Percentiles rank a stretch among this genome's conserved stretches.
phyloP scores from a whole-genome alignment of 2,113 vertebrate species.

The Heterochromis multidens region DNA sequence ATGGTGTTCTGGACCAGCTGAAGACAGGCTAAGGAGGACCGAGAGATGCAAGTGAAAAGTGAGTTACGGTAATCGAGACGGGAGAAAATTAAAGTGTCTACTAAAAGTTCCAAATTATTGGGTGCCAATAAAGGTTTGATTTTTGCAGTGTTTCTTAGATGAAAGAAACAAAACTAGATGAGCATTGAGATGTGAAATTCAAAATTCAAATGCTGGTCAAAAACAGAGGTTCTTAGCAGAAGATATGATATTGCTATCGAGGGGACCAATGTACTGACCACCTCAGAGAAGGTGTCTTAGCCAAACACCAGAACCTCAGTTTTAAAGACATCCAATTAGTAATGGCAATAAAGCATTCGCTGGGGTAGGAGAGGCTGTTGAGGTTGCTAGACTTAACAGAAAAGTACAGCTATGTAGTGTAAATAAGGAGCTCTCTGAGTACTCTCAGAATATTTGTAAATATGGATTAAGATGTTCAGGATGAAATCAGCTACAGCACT shows the following conservation, averaged over 20 bases:
- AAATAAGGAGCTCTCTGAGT: background rate
- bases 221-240: background rate
- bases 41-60: too few relatives aligned
- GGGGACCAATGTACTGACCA: background rate
- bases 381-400: rapidly evolving
- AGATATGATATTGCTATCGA: too few relatives aligned
- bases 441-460: background rate
- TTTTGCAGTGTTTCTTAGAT: background rate
- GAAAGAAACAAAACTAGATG: background rate
- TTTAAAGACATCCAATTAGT: background rate
- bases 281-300: rapidly evolving
- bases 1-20: too few relatives aligned
- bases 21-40: too few relatives aligned
- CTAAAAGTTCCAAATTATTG: too few relatives aligned
- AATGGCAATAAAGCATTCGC: background rate
- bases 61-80: too few relatives aligned
- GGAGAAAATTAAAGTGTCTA: too few relatives aligned
- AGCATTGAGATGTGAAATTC: background rate
- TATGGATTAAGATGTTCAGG: too few relatives aligned
- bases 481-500: too few relatives aligned
- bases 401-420: background rate
- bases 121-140: too few relatives aligned
- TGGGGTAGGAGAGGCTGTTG: background rate
- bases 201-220: background rate
- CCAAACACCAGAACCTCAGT: rapidly evolving